phyloP scores from a whole-genome alignment of 53 echinoderm and acorn worm genomes.

The Arbacia lixula region DNA sequence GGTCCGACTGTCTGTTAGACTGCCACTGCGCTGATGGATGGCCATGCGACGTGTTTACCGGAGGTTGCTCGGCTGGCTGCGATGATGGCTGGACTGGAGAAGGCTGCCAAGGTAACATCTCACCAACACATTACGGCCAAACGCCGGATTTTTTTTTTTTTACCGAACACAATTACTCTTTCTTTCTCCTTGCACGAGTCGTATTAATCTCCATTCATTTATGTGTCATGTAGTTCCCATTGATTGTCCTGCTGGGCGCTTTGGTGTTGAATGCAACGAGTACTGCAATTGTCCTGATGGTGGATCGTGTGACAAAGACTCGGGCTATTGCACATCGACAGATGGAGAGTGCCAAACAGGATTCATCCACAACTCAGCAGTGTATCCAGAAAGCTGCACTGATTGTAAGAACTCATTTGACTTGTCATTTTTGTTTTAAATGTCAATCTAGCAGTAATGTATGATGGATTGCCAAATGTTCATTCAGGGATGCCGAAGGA shows the following conservation, averaged over 20 bases:
- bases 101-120: slow-evolving; percentile 71
- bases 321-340: slow-evolving; percentile 33
- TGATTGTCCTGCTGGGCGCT: slow-evolving; percentile 59
- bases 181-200: no score
- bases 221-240: slow-evolving; percentile 45
- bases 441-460: no score
- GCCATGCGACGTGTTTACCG: slow-evolving; percentile 65
- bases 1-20: slow-evolving; percentile 63
- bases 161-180: no score
- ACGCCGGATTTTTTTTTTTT: no score
- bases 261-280: slow-evolving; percentile 46
- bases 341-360: slow-evolving; percentile 1
- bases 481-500: no score
- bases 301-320: slow-evolving; percentile 7
- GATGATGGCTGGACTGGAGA: slow-evolving; percentile 50
- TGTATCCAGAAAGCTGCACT: not conserved
- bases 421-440: no score
- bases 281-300: slow-evolving; percentile 64
- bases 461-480: no score
- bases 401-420: slow-evolving; percentile 14
- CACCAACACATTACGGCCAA: no score
- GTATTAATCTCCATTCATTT: no score
- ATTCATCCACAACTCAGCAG: not conserved
- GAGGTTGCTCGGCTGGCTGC: slow-evolving; percentile 51
- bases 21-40: slow-evolving; percentile 56